These are phyloP conservation scores for Phenganax stokvisi DNA, from an alignment of 92 coral and sea anemone genomes.

Conservation along the genomic window DNA sequence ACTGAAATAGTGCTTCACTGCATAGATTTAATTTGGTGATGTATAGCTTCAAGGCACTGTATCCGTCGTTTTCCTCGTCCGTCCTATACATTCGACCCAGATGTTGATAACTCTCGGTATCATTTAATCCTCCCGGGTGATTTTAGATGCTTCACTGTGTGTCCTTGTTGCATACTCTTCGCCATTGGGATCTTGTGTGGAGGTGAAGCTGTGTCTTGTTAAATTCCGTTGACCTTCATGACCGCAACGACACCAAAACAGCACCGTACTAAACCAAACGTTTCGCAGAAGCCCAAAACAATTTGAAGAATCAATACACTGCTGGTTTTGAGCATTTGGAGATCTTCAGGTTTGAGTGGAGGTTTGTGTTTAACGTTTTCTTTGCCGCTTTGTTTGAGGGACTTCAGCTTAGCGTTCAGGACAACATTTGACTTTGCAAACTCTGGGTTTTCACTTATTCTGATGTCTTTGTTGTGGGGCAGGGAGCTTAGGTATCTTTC, in stretches of 20 bases:
- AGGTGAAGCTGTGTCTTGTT: constrained; percentile 26
- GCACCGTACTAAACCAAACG: constrained; percentile 3
- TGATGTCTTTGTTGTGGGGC: not conserved
- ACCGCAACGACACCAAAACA: constrained; percentile 17
- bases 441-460: not conserved
- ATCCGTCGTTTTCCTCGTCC: constrained; percentile 35
- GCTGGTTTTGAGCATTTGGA: not conserved
- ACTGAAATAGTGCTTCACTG: constrained; percentile 6
- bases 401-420: constrained; percentile 10
- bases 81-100: constrained; percentile 48
- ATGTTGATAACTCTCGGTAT: constrained; percentile 36
- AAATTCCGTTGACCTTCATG: constrained; percentile 26
- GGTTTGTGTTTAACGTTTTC: constrained; percentile 25
- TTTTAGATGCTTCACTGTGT: constrained; percentile 51
- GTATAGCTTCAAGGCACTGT: constrained; percentile 41
- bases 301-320: not conserved
- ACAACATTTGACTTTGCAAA: not conserved
- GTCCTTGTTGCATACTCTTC: constrained; percentile 30
- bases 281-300: not conserved
- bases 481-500: constrained; percentile 4
- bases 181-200: not conserved
- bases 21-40: constrained; percentile 42
- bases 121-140: constrained; percentile 52
- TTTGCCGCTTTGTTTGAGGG: constrained; percentile 1
- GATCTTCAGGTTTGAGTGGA: not conserved